Evolutionary conservation across 35 echinoderm and acorn worm genomes (phyloP), one percentile per base, ranked within the genome.

Genomic region (Anneissia japonica): DNA sequence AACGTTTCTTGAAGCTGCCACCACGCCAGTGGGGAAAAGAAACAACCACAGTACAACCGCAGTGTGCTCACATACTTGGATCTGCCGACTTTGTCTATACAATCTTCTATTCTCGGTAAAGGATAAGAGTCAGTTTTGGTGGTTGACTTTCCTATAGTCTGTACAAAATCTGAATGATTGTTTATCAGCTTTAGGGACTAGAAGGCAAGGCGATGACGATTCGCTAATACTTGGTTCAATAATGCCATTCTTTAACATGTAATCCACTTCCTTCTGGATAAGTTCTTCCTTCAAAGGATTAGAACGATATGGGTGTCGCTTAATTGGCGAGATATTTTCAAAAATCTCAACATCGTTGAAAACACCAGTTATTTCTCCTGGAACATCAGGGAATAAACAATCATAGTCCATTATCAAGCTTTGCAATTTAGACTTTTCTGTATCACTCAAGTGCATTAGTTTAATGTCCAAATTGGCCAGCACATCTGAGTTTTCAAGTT

Each of bases 61-160:
- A n/a, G n/a, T n/a, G 76, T 92, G 31, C n/a, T 73, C 11, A 91
- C 75, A 72, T 72, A 91, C 35, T 86, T 91, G 17, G 75, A 74
- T 12, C 30, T 32, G 39, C 72, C 34, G 23, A 76, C 74, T 74
- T 41, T 46, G 74, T 88, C 87, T 4, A 88, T 82, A 32, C 77
- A 88, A 23, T 88, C 87, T 14, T 88, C 87, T 0, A 88, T 82
- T 32, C 56, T 74, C 1, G 78, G 87, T 35, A 88, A 81, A 3
- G 78, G 78, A 43, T 82, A 81, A n/a, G 51, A 64, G 55, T 96
- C 87, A 10, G 89, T 91, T 34, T 43, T 78, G 79, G 86, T 76
- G 14, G 72, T 96, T 96, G 0, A 96, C 93, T 84, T 83, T 88
- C 51, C 89, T 73, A 37, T 88, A 91, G 45, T 95, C 93, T 30